Conservation (phyloP, 1,140 invertebrate species). For the Homalodisca vitripennis region DNA sequence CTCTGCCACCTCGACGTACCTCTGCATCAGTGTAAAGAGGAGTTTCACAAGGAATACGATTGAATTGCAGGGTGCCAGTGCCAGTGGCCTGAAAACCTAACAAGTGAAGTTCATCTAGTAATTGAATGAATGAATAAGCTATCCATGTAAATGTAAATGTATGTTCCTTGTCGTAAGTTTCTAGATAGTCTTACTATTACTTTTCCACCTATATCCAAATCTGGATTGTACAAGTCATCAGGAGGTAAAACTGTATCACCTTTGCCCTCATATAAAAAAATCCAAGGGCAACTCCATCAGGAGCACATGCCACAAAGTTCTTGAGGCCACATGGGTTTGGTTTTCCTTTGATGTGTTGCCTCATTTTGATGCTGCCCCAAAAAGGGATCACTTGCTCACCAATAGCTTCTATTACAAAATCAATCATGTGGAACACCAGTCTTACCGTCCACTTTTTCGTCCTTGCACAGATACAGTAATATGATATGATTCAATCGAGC, state of each 20-base stretch:
- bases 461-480: too few species aligned
- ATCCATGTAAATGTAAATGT: slow-evolving; percentile 12
- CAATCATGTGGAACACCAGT: too few species aligned
- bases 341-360: too few species aligned
- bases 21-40: slow-evolving; percentile 2
- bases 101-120: neutral
- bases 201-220: neutral
- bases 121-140: neutral
- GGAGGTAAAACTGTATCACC: neutral
- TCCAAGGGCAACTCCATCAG: neutral
- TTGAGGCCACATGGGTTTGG: too few species aligned
- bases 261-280: neutral
- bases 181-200: neutral
- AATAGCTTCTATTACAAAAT: neutral
- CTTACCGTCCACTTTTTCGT: too few species aligned
- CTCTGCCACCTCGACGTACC: too few species aligned
- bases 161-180: neutral
- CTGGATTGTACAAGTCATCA: neutral
- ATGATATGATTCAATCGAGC: too few species aligned
- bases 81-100: slow-evolving; percentile 9
- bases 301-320: too few species aligned
- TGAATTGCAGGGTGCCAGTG: slow-evolving; percentile 17
- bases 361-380: too few species aligned
- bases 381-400: neutral
- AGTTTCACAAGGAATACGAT: neutral